Base-by-base conservation (phyloP, 2,888 invertebrate species). In the Spodoptera picta region DNA sequence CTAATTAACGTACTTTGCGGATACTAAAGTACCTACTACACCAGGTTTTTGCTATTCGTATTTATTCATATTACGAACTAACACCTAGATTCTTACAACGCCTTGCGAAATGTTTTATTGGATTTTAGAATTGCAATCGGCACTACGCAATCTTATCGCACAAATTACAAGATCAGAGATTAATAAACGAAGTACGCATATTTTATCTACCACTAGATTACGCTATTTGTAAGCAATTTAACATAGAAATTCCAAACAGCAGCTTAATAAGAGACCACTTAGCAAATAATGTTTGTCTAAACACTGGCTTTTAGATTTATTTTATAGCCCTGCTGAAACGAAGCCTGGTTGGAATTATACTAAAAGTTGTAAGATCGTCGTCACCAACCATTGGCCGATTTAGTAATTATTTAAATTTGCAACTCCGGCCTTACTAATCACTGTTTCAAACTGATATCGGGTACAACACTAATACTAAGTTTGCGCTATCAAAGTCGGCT, bases 321-420 rank as follows among this genome's bases (percentile, higher is more conserved):
- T 75, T 69, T 66, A 69, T 74, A 44, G 63, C 64, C 45, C 61
- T 66, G 51, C 57, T 76, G 69, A 69, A 77, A 65, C 58, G 60
- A 54, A 69, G 63, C 65, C 65, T 67, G 62, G 60, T 55, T 58
- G 11, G 19, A 47, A 50, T 54, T 42, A 48, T 36, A 60, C 67
- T 68, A 57, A 78, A 68, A 71, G 48, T 68, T 56, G 62, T 70
- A 61, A 67, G 75, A 49, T 49, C 52, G 53, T 42, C 47, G 53
- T 42, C 68, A 70, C 78, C 72, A 61, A 76, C 70, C 67, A 75
- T 77, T 79, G 77, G 73, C 75, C 73, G 72, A 73, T 73, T 73
- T 69, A 79, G 83, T 88, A 89, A 90, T 91, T 90, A 90, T 87
- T 86, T 83, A 83, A 85, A 84, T 86, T 77, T 72, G 84, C 84